Evolutionary conservation across 2,888 invertebrate genomes (phyloP), one percentile per base, ranked within the genome.

Genomic region (Callinectes sapidus): DNA sequence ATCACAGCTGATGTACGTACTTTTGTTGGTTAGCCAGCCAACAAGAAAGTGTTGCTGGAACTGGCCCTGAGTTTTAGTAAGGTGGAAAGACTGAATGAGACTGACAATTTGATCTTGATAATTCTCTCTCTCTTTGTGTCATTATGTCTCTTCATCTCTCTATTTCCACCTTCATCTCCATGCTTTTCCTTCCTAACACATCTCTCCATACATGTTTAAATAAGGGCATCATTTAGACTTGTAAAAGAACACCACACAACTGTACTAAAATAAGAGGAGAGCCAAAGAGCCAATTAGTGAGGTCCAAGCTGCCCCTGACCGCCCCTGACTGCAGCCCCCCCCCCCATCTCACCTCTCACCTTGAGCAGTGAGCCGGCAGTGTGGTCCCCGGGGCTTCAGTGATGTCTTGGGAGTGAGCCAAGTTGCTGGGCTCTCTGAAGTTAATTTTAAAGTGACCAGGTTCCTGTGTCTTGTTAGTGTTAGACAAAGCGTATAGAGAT

Each of bases 391-490:
- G 71, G 13, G 71, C 10, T 28, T 71, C 28, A 8, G 71, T 71
- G 28, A 13, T 35, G 81, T 35, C 35, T 81, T 71, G 77, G 86
- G 89, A 66, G 48, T 23, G 89, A 89, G 54, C 32, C 89, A 61
- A 92, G 89, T 61, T 86, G 81, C 23, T 28, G n/a, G 23, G 32
- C 14, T 18, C 13, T 18, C 35, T 81, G 35, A 18, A 35, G 81
- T 35, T 81, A 35, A 81, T 81, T 81, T 81, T 81, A 81, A 81
- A 35, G 35, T 32, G 81, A 32, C 35, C 32, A 81, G 18, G 35
- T 35, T 77, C 28, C 81, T 35, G 14, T 32, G 35, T 81, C 35
- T 14, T 81, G 35, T 35, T 81, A 16, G 81, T 81, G 35, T 81
- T 81, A 35, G 16, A 35, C 71, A 28, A 71, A 28, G n/a, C n/a